Evolutionary conservation across 2,797 vertebrate genomes (phyloP).

Genomic region (Melanotaenia trifasciata): DNA sequence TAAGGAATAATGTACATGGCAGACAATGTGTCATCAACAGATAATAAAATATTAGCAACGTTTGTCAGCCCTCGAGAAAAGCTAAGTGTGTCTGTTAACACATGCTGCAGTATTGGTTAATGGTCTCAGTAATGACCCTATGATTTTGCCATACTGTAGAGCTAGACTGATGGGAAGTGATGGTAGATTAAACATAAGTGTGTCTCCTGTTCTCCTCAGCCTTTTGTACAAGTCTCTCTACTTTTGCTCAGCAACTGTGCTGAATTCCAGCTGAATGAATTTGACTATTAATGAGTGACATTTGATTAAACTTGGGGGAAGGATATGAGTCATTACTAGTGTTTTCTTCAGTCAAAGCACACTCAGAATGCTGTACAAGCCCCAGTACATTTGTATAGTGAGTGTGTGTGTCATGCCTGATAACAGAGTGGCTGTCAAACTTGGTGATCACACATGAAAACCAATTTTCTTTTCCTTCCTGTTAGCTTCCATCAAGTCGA

Average conservation of each 20-base stretch:
- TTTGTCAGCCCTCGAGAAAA: neutral
- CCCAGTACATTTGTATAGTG: neutral
- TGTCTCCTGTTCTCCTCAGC: conserved; percentile 1
- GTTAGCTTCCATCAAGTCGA: conserved; percentile 90
- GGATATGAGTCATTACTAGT: conserved; percentile 8
- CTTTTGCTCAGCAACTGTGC: conserved; percentile 2
- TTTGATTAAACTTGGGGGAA: neutral
- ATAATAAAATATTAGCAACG: conserved; percentile 7
- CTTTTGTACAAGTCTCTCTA: neutral
- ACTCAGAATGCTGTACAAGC: neutral
- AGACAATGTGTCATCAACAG: neutral
- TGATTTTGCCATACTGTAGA: conserved; percentile 35
- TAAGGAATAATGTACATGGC: neutral
- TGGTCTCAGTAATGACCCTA: conserved; percentile 37
- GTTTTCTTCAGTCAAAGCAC: conserved; percentile 3
- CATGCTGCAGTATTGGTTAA: conserved; percentile 27
- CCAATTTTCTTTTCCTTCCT: conserved; percentile 4
- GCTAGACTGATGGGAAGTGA: conserved; percentile 18
- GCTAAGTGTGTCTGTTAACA: neutral
- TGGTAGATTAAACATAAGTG: conserved; percentile 40
- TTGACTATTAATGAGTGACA: conserved; percentile 5
- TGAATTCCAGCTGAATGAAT: conserved; percentile 11
- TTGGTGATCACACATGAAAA: neutral
- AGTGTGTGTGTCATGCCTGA: neutral
- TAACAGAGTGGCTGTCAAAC: neutral